Percentiles rank a stretch among this genome's conserved stretches.
phyloP scores from a whole-genome alignment of 1,140 invertebrate species.

The Pteromalus puparum region DNA sequence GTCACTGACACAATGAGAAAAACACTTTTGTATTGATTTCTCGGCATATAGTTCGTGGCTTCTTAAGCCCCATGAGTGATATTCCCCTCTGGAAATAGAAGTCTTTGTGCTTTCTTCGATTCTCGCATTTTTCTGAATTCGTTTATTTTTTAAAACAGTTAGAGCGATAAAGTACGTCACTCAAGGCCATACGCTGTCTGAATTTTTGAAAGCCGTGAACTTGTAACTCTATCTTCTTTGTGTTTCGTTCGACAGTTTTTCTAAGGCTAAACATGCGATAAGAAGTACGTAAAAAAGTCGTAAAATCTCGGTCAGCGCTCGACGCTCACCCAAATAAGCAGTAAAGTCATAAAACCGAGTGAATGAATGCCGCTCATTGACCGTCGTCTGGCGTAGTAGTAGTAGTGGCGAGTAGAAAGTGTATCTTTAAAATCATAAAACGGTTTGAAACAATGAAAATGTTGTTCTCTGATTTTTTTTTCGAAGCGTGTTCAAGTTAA shows the following conservation, averaged over 20 bases:
- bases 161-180: too few species aligned
- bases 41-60: conserved; percentile 19
- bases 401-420: background rate
- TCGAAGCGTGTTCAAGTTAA: too few species aligned
- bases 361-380: background rate
- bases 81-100: conserved; percentile 23
- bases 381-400: background rate
- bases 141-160: too few species aligned
- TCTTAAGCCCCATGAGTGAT: background rate
- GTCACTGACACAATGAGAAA: conserved; percentile 56
- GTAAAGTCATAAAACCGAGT: background rate
- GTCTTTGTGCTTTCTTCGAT: background rate
- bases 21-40: conserved; percentile 56
- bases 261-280: background rate
- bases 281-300: background rate
- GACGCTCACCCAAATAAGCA: background rate
- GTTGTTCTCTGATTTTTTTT: background rate
- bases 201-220: background rate
- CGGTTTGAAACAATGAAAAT: background rate
- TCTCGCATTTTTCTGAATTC: too few species aligned
- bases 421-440: background rate
- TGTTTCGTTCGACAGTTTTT: background rate
- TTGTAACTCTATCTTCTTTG: background rate
- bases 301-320: background rate
- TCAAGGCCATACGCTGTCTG: too few species aligned